phyloP scores from a whole-genome alignment of 2,797 vertebrate species.

The Notoglanidium macrostoma region DNA sequence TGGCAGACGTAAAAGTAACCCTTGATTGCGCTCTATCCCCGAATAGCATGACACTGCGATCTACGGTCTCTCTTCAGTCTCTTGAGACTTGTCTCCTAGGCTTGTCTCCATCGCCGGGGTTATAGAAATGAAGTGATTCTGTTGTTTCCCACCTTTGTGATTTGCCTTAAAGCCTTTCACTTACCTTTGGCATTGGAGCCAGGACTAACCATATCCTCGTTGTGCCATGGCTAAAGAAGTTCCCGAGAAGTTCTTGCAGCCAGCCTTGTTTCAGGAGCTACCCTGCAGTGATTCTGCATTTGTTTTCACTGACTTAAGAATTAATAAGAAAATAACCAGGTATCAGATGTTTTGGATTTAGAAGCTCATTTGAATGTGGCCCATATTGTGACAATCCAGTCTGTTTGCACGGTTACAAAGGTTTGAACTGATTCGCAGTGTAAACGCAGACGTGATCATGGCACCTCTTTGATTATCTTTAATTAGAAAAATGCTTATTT shows the following conservation, averaged over 20 bases:
- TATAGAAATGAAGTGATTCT: not conserved
- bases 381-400: not conserved
- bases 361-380: not conserved
- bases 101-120: not conserved
- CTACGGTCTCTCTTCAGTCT: not conserved
- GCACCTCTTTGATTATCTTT: not conserved
- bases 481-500: not conserved
- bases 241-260: not conserved
- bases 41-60: not conserved
- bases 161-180: not conserved
- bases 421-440: not conserved
- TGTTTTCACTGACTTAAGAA: not conserved
- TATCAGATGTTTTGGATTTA: not conserved
- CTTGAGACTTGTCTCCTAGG: not conserved
- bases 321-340: not conserved
- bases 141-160: too few species aligned
- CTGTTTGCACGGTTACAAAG: not conserved
- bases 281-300: too few species aligned
- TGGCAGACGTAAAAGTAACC: slow-evolving; percentile 40
- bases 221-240: not conserved
- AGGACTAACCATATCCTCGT: not conserved
- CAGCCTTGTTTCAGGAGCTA: not conserved
- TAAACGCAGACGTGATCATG: not conserved
- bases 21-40: slow-evolving; percentile 14
- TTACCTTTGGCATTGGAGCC: not conserved